Evolutionary conservation across 2,888 invertebrate species (phyloP).

Genomic region (Lasius fuliginosus): DNA sequence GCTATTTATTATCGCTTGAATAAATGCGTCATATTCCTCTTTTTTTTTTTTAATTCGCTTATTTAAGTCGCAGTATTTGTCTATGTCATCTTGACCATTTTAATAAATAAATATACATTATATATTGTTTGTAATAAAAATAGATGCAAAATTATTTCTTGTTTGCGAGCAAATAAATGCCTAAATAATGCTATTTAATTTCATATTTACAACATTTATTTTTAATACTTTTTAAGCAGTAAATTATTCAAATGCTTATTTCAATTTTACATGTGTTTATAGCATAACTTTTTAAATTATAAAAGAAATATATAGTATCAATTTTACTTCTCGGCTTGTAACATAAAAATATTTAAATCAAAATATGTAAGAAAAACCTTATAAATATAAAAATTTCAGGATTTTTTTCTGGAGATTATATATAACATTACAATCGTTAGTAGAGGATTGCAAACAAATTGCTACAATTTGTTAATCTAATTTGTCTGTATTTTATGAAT

Average conservation of each 20-base stretch:
- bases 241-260: not conserved
- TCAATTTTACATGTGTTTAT: not conserved
- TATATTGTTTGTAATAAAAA: not conserved
- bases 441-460: not conserved
- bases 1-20: too few species aligned
- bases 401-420: not conserved
- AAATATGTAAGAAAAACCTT: not conserved
- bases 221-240: not conserved
- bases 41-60: too few species aligned
- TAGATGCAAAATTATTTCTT: not conserved
- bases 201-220: not conserved
- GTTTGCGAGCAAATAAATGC: not conserved
- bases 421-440: not conserved
- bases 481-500: not conserved
- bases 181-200: not conserved
- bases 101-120: too few species aligned
- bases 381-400: constrained; percentile 10
- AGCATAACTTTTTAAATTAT: not conserved
- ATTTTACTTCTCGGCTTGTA: not conserved
- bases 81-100: too few species aligned
- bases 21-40: too few species aligned
- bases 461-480: constrained; percentile 10
- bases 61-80: too few species aligned
- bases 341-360: not conserved
- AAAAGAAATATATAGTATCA: not conserved